phyloP scores from a whole-genome alignment of 2,797 vertebrate species.

The Darevskia mixta region DNA sequence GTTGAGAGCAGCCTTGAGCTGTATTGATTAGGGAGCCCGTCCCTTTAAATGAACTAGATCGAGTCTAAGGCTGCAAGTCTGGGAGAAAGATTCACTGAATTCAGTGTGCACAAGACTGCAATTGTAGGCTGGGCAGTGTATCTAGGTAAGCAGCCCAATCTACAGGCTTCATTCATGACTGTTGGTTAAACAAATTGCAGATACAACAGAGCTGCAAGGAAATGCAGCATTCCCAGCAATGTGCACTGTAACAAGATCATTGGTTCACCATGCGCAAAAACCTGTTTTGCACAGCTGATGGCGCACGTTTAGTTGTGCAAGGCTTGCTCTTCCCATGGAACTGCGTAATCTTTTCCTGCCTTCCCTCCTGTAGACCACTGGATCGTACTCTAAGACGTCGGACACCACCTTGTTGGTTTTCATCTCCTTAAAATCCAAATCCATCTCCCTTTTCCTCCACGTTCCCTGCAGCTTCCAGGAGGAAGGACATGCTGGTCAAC shows the following conservation, averaged over 20 bases:
- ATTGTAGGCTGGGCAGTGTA: not conserved
- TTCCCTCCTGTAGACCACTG: not conserved
- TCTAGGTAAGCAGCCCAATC: not conserved
- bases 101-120: not conserved
- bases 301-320: not conserved
- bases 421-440: not conserved
- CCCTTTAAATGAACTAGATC: not conserved
- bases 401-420: not conserved
- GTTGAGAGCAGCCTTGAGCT: not conserved
- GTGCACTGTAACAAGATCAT: no score
- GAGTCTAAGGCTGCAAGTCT: not conserved
- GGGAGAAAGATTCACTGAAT: not conserved
- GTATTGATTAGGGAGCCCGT: not conserved
- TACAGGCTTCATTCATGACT: fast-evolving
- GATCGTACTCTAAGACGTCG: no score
- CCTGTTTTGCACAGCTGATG: not conserved
- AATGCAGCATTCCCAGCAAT: not conserved
- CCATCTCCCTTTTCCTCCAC: not conserved
- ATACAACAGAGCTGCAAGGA: constrained; percentile 20
- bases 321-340: not conserved
- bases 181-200: not conserved
- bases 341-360: not conserved
- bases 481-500: not conserved
- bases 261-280: not conserved
- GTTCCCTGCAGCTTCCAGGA: not conserved